Percentiles rank a stretch among this genome's conserved stretches.
Evolutionary conservation across 2,113 vertebrate genomes (phyloP).

Genomic region (Pardalotus punctatus): DNA sequence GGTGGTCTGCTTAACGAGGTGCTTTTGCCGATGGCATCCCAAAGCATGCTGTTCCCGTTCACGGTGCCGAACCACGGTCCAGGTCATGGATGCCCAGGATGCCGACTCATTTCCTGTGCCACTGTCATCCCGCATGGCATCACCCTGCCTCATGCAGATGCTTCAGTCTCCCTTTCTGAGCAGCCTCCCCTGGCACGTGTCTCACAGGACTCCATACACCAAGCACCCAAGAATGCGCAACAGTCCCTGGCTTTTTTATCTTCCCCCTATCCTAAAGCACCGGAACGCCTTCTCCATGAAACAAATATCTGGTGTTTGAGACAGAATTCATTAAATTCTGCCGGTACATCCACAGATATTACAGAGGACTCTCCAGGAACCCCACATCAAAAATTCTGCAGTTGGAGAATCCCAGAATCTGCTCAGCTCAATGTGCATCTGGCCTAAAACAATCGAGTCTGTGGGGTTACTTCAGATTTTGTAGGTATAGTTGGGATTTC

Average conservation of each 20-base stretch:
- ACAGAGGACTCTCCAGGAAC: not conserved
- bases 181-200: rapidly evolving
- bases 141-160: not conserved
- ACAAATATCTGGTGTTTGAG: not conserved
- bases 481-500: not conserved
- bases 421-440: not conserved
- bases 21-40: not conserved
- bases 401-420: not conserved
- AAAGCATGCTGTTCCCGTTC: rapidly evolving
- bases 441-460: not conserved
- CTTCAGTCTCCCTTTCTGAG: not conserved
- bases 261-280: not conserved
- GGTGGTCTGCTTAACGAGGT: not conserved
- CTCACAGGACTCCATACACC: not conserved
- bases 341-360: not conserved
- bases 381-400: not conserved
- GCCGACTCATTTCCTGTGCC: not conserved
- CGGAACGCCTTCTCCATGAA: not conserved
- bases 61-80: not conserved
- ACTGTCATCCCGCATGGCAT: not conserved
- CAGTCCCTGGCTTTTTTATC: rapidly evolving
- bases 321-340: not conserved
- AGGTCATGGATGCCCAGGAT: not conserved
- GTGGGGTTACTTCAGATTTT: not conserved
- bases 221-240: not conserved